Conservation (phyloP, 2,888 invertebrate species). For the Cryptocheilus praepositus region DNA sequence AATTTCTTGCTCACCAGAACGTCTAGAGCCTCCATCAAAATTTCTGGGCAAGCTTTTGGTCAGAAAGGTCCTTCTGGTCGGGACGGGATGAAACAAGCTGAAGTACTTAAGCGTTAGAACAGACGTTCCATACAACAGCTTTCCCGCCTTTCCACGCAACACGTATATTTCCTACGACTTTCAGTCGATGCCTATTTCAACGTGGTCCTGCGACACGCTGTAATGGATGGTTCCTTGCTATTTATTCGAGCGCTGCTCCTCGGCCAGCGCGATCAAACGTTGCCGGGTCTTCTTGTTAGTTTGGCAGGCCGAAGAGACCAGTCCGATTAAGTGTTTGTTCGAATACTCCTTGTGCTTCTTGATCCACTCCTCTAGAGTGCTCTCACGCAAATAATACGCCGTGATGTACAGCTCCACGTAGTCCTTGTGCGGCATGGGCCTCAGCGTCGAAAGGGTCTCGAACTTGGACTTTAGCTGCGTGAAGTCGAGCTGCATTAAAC, state of each 20-base stretch:
- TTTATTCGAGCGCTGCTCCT: constrained; percentile 75
- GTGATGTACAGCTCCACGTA: constrained; percentile 97
- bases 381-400: constrained; percentile 95
- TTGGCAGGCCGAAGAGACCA: constrained; percentile 91
- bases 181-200: constrained; percentile 47
- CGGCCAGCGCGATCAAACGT: constrained; percentile 84
- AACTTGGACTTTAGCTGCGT: constrained; percentile 94
- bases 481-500: constrained; percentile 98
- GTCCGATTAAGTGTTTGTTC: constrained; percentile 87
- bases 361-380: constrained; percentile 92
- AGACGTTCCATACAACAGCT: too few relatives aligned
- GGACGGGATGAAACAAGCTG: too few relatives aligned
- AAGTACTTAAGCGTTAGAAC: too few relatives aligned
- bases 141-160: too few relatives aligned
- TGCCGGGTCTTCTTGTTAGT: constrained; percentile 92
- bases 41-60: too few relatives aligned
- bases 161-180: constrained; percentile 6
- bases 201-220: constrained; percentile 39
- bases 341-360: constrained; percentile 92
- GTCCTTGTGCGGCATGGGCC: constrained; percentile 90
- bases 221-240: constrained; percentile 60
- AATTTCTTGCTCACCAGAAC: too few relatives aligned
- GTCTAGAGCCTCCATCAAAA: too few relatives aligned
- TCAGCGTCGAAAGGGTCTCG: constrained; percentile 88
- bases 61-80: too few relatives aligned